Evolutionary conservation across 2,888 invertebrate genomes (phyloP).

Genomic region (Torymus texanus): DNA sequence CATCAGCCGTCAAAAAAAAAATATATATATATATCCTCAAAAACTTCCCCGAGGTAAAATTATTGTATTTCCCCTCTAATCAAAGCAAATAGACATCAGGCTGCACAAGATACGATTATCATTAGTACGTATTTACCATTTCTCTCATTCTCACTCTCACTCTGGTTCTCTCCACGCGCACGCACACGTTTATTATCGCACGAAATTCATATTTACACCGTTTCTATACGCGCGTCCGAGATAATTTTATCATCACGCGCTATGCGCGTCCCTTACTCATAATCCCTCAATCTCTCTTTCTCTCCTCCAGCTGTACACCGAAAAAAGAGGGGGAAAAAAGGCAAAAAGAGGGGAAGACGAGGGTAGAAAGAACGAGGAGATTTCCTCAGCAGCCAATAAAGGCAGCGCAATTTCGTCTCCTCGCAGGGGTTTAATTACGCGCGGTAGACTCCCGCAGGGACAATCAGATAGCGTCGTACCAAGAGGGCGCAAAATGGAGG

Average conservation of each 20-base stretch:
- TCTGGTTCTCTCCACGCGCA: too few relatives aligned
- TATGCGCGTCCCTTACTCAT: background rate
- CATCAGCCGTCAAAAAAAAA: background rate
- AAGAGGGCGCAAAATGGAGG: conserved; percentile 24
- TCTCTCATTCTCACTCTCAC: background rate
- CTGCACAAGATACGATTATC: too few relatives aligned
- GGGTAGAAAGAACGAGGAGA: background rate
- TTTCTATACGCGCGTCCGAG: background rate
- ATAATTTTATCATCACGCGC: conserved; percentile 45
- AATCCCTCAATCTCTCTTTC: background rate
- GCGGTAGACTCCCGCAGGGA: conserved; percentile 38
- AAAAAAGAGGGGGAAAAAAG: background rate
- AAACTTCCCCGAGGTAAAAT: background rate
- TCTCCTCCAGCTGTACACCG: background rate
- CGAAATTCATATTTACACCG: conserved; percentile 36
- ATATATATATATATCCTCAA: too few relatives aligned
- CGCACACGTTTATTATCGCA: conserved; percentile 15
- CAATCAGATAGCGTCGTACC: conserved; percentile 53
- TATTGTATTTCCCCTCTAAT: background rate
- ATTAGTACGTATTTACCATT: conserved; percentile 23
- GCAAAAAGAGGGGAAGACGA: background rate
- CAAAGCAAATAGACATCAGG: too few relatives aligned
- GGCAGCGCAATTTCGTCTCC: conserved; percentile 43
- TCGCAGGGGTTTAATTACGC: conserved; percentile 46
- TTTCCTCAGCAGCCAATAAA: conserved; percentile 27